Evolutionary conservation across 2,113 vertebrate genomes (phyloP), one percentile per base, ranked within the genome.

Genomic region (Megalops atlanticus): DNA sequence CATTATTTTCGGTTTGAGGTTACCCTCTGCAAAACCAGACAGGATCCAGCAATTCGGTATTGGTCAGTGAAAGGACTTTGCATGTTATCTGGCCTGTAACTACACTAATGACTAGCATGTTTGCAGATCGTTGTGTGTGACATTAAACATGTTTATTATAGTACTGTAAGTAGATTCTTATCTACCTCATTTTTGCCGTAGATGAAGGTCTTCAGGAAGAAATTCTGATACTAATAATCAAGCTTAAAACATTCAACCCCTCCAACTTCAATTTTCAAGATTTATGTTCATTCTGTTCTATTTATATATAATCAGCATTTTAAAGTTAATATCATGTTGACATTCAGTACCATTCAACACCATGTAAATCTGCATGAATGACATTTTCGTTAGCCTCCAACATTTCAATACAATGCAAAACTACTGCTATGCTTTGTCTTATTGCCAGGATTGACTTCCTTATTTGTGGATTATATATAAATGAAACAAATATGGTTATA

Each of bases 111-210:
- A 35, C 5, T 0, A 58, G 43, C 47, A 39, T 12, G 35, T 77
- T 24, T 64, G 18, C 54, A 31, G 36, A 52, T 2, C 14, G 27
- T 40, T 38, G n/a, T 79, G n/a, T 27, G 24, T n/a, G 11, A 64
- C 40, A 47, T 31, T 79, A 70, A 71, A 64, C 11, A 1, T 47
- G 40, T 41, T 4, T 3, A 27, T 45, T 79, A 47, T 24, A 76
- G 35, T 21, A n/a, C 39, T 75, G 39, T 75, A 69, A 69, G 58
- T 69, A 80, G 68, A 72, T 43, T 0, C 15, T 31, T 52, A 54
- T 76, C 72, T 81, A 81, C 80, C 80, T 81, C 80, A 36, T 81
- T 36, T 35, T 70, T 40, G 21, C 35, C 24, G 40, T 27, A 36
- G 70, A 21, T 58, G n/a, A 73, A 40, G 35, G 40, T 39, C 31